These are phyloP conservation scores for Caiman crocodilus DNA, from an alignment of 2,797 vertebrate species.

Conservation along the genomic window DNA sequence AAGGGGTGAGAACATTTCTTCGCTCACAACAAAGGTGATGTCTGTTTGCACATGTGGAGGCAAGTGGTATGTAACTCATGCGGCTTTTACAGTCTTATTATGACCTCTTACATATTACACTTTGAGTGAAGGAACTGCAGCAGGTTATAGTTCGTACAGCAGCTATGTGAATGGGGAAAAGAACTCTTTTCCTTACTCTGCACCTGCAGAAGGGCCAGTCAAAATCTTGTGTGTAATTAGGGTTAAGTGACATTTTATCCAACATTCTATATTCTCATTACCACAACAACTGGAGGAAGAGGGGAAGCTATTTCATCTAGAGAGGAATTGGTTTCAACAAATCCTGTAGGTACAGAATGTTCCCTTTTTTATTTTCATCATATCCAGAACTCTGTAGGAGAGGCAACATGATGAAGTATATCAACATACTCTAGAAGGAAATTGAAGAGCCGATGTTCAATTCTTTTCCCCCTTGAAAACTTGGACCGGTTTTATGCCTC, in stretches of 20 bases:
- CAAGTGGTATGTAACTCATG: not conserved
- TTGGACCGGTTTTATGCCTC: not conserved
- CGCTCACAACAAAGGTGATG: too few species aligned
- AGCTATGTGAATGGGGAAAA: not conserved
- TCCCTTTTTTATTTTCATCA: not conserved
- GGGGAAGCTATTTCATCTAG: not conserved
- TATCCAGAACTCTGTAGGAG: not conserved
- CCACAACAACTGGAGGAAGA: not conserved
- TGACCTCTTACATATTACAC: not conserved
- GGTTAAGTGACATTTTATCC: not conserved
- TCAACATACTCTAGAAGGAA: not conserved
- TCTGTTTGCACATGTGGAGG: too few species aligned
- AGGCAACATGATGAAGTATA: not conserved
- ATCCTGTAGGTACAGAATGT: not conserved
- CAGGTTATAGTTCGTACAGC: not conserved
- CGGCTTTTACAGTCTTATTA: not conserved
- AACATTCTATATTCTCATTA: not conserved
- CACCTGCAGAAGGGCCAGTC: not conserved
- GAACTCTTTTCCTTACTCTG: not conserved
- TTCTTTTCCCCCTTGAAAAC: not conserved
- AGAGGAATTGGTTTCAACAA: not conserved
- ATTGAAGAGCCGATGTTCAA: not conserved
- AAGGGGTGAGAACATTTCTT: too few species aligned
- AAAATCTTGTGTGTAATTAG: not conserved
- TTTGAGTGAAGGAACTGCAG: not conserved